phyloP scores from a whole-genome alignment of 2,888 invertebrate genomes.

The Steinernema hermaphroditum region DNA sequence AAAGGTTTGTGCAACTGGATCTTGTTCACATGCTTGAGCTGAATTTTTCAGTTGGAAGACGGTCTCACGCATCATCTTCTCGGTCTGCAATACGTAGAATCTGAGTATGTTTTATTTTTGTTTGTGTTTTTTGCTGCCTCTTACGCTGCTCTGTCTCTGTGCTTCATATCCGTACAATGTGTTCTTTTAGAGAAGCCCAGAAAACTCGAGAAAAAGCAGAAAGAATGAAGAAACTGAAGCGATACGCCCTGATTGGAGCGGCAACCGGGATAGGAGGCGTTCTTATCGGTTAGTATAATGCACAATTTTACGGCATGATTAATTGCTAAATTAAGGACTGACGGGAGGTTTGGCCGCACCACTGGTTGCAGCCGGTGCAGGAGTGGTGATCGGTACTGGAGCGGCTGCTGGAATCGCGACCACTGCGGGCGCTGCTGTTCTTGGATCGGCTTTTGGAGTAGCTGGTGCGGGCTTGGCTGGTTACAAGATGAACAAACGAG shows the following conservation, averaged over 20 bases:
- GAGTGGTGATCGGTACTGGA: slow-evolving; percentile 67
- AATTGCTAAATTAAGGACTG: slow-evolving; percentile 69
- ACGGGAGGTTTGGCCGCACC: slow-evolving; percentile 76
- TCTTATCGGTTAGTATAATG: slow-evolving; percentile 71
- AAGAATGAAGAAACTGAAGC: slow-evolving; percentile 72
- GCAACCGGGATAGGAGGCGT: slow-evolving; percentile 75
- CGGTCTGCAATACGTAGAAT: slow-evolving; percentile 59
- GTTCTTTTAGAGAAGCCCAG: slow-evolving; percentile 71
- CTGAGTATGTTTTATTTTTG: slow-evolving; percentile 51
- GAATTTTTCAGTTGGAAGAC: slow-evolving; percentile 68
- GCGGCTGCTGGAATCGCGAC: slow-evolving; percentile 70
- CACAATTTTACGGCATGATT: no score
- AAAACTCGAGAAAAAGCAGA: slow-evolving; percentile 69
- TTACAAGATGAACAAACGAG: slow-evolving; percentile 74
- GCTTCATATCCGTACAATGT: no score
- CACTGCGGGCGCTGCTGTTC: slow-evolving; percentile 70
- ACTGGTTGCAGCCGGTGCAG: slow-evolving; percentile 70
- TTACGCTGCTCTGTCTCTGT: no score
- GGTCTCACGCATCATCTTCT: slow-evolving; percentile 70
- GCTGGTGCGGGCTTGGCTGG: slow-evolving; percentile 76
- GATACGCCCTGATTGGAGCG: slow-evolving; percentile 74
- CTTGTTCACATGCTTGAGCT: no score
- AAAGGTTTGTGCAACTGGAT: slow-evolving; percentile 67
- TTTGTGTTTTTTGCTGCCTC: no score
- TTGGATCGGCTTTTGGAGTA: slow-evolving; percentile 74